Evolutionary conservation across 2,113 vertebrate genomes (phyloP), one percentile per base, ranked within the genome.

Genomic region (Sardina pilchardus): DNA sequence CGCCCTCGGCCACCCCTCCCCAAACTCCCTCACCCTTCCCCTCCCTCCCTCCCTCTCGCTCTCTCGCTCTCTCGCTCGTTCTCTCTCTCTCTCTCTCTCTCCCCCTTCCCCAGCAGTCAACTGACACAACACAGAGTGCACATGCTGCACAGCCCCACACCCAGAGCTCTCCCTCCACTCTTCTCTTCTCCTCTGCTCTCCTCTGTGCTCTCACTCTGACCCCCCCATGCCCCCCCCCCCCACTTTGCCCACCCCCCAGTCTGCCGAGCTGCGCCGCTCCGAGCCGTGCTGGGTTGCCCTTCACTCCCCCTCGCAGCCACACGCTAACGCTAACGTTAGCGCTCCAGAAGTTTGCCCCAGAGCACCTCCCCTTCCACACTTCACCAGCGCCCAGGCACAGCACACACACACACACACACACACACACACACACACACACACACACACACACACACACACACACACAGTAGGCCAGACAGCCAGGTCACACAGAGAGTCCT

Each of bases 91-190:
- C 53, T 6, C 91, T 84, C 88, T 85, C 89, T 91, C 92, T 92
- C 39, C 93, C 89, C 39, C 82, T 26, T 50, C 82, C 19, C 67
- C 83, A 42, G 30, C 71, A 78, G 71, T 36, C 71, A 71, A 78
- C 71, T 78, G 71, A 2, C 91, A 90, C 88, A 90, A 89, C 92
- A 91, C 84, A 47, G 88, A 93, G 88, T 82, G 89, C 87, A 85
- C 86, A 85, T 84, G 88, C 90, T 90, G 89, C 87, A 85, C 89
- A 88, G 87, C 71, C 71, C 71, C 71, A 34, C 26, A 34, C 71
- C 34, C 71, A 36, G 67, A 67, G 63, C 85, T 88, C 53, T 1
- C 48, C 30, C 84, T 91, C 90, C 90, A 88, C 48, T 59, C 81
- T 81, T 81, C 48, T 59, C 53, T 63, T 44, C 47, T 67, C 10